A percentile compares a stretch with the other conserved stretches of the same genome.
Conservation (phyloP, 2,113 vertebrate genomes). For the Mirounga angustirostris region DNA sequence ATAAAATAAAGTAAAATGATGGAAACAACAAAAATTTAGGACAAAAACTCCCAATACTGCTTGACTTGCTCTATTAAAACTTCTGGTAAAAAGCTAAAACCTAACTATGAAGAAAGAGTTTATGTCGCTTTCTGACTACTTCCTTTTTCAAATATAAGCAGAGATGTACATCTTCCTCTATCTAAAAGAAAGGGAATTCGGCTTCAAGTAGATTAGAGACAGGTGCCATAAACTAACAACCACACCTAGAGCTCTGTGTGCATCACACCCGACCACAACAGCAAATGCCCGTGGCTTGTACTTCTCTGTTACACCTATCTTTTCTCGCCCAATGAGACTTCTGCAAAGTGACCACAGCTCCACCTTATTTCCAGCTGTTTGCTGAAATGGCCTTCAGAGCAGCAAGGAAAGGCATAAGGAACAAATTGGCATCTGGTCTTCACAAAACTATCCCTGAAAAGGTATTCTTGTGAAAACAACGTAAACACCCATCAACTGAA, state of each 20-base stretch:
- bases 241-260: neutral
- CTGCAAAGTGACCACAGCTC: neutral
- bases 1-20: neutral
- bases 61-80: neutral
- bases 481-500: neutral
- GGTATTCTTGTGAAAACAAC: neutral
- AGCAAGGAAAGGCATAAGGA: neutral
- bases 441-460: neutral
- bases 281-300: neutral
- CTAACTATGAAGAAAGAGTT: neutral
- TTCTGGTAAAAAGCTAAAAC: neutral
- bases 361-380: neutral
- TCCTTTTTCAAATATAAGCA: conserved; percentile 34
- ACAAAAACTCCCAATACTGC: neutral
- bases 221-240: neutral
- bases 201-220: neutral
- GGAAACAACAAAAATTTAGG: neutral
- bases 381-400: neutral
- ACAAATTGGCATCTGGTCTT: neutral
- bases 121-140: neutral
- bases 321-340: neutral
- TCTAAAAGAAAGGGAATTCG: conserved; percentile 26
- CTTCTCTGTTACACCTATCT: neutral
- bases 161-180: neutral
- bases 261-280: neutral